phyloP scores from a whole-genome alignment of 2,113 vertebrate genomes.

The Cebus imitator region DNA sequence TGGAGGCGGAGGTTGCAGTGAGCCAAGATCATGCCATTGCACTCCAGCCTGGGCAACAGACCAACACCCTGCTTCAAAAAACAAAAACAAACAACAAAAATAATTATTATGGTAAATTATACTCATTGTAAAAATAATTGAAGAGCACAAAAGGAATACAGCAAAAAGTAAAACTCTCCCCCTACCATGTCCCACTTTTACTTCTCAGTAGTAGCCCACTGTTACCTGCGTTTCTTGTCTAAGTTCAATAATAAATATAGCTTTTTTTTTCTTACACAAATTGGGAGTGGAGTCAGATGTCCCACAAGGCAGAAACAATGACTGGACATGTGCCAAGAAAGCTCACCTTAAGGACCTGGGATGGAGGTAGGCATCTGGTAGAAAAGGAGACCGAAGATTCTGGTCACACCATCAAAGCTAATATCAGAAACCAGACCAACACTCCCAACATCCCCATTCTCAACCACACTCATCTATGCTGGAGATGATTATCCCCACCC shows the following conservation, averaged over 20 bases:
- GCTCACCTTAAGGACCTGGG: background rate
- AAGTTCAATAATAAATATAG: background rate
- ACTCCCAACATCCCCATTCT: background rate
- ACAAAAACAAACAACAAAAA: background rate
- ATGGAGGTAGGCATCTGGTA: background rate
- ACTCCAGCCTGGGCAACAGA: no score
- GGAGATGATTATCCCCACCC: background rate
- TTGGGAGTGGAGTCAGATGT: background rate
- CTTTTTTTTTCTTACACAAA: background rate
- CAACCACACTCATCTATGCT: background rate
- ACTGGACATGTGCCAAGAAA: background rate
- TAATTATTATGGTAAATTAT: slow-evolving; percentile 1
- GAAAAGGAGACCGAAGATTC: background rate
- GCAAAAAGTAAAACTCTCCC: background rate
- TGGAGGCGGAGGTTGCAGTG: no score
- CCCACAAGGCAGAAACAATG: slow-evolving; percentile 7
- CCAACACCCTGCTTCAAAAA: no score
- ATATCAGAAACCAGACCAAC: background rate
- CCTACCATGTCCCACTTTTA: background rate
- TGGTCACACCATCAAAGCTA: background rate
- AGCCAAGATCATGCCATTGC: no score
- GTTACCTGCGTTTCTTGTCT: background rate
- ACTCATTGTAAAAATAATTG: slow-evolving; percentile 12
- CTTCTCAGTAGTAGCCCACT: background rate
- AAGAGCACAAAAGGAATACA: background rate